Percentiles rank a stretch among this genome's conserved stretches.
Evolutionary conservation across 2,797 vertebrate species (phyloP).

Genomic region (Setipinna tenuifilis): DNA sequence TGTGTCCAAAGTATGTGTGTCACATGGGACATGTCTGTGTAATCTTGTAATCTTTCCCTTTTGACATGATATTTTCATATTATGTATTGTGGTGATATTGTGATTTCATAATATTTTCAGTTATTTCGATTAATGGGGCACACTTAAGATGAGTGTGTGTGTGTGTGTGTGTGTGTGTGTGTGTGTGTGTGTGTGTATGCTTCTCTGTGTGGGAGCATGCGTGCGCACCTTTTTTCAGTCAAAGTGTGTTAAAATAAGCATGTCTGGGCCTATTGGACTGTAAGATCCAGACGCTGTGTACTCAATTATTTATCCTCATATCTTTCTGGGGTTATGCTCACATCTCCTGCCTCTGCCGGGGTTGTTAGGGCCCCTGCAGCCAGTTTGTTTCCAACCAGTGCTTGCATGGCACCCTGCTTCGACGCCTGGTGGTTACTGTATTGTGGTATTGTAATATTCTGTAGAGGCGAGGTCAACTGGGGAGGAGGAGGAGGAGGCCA

Average conservation of each 20-base stretch:
- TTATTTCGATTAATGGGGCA: constrained; percentile 5
- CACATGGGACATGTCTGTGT: background rate
- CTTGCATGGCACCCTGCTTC: background rate
- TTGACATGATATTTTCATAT: background rate
- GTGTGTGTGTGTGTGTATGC: background rate
- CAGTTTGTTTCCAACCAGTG: constrained; percentile 9
- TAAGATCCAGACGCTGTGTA: constrained; percentile 70
- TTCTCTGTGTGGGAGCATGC: constrained; percentile 14
- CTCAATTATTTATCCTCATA: constrained; percentile 72
- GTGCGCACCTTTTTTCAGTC: background rate
- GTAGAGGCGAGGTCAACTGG: background rate
- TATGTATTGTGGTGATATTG: background rate
- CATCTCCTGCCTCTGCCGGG: background rate
- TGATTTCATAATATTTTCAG: background rate
- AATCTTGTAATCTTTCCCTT: background rate
- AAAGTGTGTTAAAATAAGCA: constrained; percentile 34
- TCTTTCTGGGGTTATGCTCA: background rate
- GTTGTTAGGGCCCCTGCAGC: background rate
- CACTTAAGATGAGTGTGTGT: background rate
- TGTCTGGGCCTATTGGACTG: constrained; percentile 55
- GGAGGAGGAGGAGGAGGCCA: background rate
- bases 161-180: background rate
- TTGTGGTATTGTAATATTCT: constrained; percentile 3
- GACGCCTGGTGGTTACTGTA: background rate
- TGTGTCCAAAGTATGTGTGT: background rate